Evolutionary conservation across 2,113 vertebrate genomes (phyloP), one percentile per base, ranked within the genome.

Genomic region (Rhinichthys klamathensis): DNA sequence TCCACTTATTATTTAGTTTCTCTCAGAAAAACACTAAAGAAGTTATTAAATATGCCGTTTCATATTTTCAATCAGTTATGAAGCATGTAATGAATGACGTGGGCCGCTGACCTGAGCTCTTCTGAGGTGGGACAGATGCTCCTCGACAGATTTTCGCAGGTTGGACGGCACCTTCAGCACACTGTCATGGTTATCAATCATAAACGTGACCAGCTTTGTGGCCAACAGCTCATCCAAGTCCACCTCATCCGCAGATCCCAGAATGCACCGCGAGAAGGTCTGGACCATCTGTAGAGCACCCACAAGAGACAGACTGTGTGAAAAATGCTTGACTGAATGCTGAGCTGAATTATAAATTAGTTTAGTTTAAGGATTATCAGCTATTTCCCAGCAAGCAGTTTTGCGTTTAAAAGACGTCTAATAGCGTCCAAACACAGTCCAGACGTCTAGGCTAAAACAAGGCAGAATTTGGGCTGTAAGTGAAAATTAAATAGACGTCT

Each of bases 171-270:
- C 92, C 73, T 90, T 95, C 87, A 97, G 90, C 83, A 96, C 95
- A 15, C 95, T 93, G 81, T 96, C 93, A 70, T 93, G 93, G 90
- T 96, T 95, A 90, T 97, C 96, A 93, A 97, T 95, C 86, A 97
- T 93, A 89, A 97, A 97, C 3, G 93, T 96, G 11, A 97, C 95
- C 82, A 97, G 90, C 83, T 95, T 95, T 89, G 95, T 93, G 86
- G 96, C 95, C 88, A 97, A 91, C 49, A 97, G 91, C 84, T 97
- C 96, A 92, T 96, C 96, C 90, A 97, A 91, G 79, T 97, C 96
- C 61, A 95, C 92, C 88, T 97, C 96, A 84, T 96, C 96, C 73
- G 94, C 95, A 69, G 96, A 97, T 89, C 95, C 94, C 72, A 97
- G 93, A 89, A 97, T 96, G 90, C 94, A 95, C 49, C 30, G 95